Evolutionary conservation across 1,140 invertebrate species (phyloP).

Genomic region (Frieseomelitta varia): DNA sequence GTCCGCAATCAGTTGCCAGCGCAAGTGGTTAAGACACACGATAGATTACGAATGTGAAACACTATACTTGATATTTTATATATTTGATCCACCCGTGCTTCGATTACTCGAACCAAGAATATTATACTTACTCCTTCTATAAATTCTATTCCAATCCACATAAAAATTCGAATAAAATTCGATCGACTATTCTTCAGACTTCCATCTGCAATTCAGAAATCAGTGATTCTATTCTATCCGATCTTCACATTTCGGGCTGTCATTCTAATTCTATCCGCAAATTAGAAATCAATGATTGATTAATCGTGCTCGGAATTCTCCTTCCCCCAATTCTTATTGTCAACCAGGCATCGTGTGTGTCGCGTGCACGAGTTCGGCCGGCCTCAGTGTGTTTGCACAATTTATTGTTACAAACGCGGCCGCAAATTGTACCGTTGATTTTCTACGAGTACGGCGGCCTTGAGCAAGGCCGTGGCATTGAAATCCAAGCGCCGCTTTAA

Average conservation of each 20-base stretch:
- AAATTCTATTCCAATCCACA: no score
- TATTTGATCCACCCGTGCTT: background rate
- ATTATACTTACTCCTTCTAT: no score
- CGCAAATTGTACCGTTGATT: constrained; percentile 68
- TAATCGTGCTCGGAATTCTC: background rate
- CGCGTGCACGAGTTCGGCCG: background rate
- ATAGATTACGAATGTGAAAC: background rate
- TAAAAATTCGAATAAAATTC: background rate
- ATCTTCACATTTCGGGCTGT: no score
- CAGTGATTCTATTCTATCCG: background rate
- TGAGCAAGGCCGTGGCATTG: constrained; percentile 72
- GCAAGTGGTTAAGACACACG: background rate
- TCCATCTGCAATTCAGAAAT: background rate
- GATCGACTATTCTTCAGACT: background rate
- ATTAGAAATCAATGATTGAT: background rate
- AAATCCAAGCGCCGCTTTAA: constrained; percentile 72
- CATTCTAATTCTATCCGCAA: background rate
- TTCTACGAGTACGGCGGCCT: constrained; percentile 68
- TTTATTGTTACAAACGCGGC: constrained; percentile 60
- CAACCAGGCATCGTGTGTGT: no score
- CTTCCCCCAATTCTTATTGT: background rate
- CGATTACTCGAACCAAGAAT: background rate
- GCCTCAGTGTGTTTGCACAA: constrained; percentile 30
- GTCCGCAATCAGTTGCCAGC: no score
- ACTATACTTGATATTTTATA: no score